Base-by-base conservation (phyloP, 2,888 invertebrate genomes). In the Calameuta filiformis region DNA sequence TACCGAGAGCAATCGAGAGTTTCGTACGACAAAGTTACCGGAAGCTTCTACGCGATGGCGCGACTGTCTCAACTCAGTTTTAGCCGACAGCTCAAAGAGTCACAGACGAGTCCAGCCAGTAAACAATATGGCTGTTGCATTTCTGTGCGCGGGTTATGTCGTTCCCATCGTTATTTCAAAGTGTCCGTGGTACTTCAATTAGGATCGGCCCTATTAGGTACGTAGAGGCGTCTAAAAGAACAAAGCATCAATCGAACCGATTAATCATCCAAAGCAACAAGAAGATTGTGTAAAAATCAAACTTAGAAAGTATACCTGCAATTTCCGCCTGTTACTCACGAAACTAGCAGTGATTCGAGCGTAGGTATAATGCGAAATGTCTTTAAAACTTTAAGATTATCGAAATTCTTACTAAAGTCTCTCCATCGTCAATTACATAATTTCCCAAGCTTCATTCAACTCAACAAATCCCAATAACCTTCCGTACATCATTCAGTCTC, bases 41-140 rank as follows among this genome's bases (percentile, higher is more conserved):
- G 2, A 56, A 23, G 2, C 23, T 56, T 23, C 15, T 6, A 9
- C 6, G 23, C 0, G 56, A 56, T 56, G 56, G 56, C 56, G 56
- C 56, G 2, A 56, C 23, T 9, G 23, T 23, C 56, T 56, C 23
- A 9, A 9, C 23, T 56, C 9, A 56, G 23, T 56, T 56, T 75
- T 40, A 40, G 56, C 35, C 74, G 77, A 69, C 75, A 77, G 75
- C 75, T 35, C 75, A 75, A 77, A 75, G 35, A 40, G 75, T 37
- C 75, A 77, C 74, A 69, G 74, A 34, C 69, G 31, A 71, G 9
- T 34, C 31, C 75, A 35, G 68, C 77, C 85, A 84, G 87, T 89
- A 89, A 89, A 89, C 89, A 89, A 89, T 88, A 89, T 89, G 89
- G 89, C 89, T 86, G 87, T 84, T 86, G 84, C 79, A 83, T 83